Percentiles rank a stretch among this genome's conserved stretches.
These are phyloP conservation scores for Scrobipalpa costella DNA, from an alignment of 2,888 invertebrate species.

Conservation along the genomic window DNA sequence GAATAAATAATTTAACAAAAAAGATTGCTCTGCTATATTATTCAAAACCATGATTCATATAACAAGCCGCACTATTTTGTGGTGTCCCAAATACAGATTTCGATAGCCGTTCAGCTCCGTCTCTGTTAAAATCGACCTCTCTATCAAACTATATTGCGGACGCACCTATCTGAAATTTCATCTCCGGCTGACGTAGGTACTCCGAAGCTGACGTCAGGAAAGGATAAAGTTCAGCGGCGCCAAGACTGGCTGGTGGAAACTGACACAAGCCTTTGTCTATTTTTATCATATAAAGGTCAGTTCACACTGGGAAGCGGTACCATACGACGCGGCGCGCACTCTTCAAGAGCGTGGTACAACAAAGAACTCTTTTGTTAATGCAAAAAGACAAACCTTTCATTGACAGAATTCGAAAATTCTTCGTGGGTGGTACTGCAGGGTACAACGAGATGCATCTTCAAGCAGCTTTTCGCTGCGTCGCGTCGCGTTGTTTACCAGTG, in stretches of 20 bases:
- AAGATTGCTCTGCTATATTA: too few species aligned
- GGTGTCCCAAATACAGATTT: not conserved
- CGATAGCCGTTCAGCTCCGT: not conserved
- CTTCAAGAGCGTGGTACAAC: too few species aligned
- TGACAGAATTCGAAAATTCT: too few species aligned
- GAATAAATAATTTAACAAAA: too few species aligned
- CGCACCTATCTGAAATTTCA: conserved; percentile 18
- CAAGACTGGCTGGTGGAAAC: not conserved
- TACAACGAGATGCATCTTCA: too few species aligned
- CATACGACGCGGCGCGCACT: too few species aligned
- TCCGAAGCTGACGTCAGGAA: not conserved
- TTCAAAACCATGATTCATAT: too few species aligned
- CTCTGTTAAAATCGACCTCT: not conserved
- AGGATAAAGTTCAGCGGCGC: not conserved
- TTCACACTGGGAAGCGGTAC: not conserved
- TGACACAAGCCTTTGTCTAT: conserved; percentile 11
- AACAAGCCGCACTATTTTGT: not conserved
- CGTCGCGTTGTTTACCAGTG: too few species aligned
- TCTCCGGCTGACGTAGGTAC: not conserved
- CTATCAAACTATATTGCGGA: conserved; percentile 12
- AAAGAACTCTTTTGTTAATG: too few species aligned
- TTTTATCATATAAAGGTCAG: not conserved
- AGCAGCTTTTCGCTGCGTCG: too few species aligned
- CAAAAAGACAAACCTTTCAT: too few species aligned
- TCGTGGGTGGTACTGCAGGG: too few species aligned